These are phyloP conservation scores for Eulemur albifrons DNA, from an alignment of 2,797 vertebrate species.

Conservation along the genomic window DNA sequence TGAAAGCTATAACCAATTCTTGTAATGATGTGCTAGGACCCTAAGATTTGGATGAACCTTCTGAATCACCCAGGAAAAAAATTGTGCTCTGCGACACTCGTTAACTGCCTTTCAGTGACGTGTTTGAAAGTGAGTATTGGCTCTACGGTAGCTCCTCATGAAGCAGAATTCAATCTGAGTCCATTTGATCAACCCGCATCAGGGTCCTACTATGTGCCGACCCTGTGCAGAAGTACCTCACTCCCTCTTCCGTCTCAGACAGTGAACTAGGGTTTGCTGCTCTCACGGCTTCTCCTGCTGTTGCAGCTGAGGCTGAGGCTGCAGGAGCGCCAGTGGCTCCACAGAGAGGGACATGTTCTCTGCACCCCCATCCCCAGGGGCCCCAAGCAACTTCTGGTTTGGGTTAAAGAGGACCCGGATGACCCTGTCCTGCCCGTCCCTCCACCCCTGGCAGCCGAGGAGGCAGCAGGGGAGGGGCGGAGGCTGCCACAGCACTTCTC, in stretches of 20 bases:
- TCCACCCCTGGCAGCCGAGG: not conserved
- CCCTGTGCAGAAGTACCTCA: not conserved
- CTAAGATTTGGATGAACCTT: not conserved
- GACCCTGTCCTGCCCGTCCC: not conserved
- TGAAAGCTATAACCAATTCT: not conserved
- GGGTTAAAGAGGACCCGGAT: constrained; percentile 25
- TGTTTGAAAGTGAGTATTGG: not conserved
- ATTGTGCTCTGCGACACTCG: not conserved
- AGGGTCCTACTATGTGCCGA: not conserved
- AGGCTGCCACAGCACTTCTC: constrained; percentile 1
- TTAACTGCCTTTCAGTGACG: not conserved
- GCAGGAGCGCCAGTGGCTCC: not conserved
- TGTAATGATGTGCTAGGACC: not conserved
- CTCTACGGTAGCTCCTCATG: not conserved
- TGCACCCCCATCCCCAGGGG: not conserved
- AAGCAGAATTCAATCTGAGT: not conserved
- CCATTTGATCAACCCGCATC: not conserved
- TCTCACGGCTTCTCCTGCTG: not conserved
- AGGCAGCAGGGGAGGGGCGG: not conserved
- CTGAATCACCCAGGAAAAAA: not conserved
- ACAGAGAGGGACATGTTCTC: not conserved
- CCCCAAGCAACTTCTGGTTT: not conserved
- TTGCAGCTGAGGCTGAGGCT: not conserved
- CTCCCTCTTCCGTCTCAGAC: not conserved
- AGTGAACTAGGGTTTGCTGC: not conserved